phyloP scores from a whole-genome alignment of 2,113 vertebrate species.

The Gobio gobio region DNA sequence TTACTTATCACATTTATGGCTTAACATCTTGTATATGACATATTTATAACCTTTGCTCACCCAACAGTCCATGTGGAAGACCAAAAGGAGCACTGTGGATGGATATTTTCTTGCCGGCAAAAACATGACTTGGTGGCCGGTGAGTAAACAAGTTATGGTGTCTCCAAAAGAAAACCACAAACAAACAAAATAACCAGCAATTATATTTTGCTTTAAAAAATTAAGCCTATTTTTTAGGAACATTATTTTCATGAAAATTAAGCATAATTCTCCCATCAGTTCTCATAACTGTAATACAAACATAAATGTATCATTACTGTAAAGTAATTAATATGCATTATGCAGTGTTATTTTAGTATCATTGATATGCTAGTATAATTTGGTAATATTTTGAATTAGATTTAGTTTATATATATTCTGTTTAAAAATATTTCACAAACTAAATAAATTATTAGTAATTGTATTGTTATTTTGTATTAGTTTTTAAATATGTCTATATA shows the following conservation, averaged over 20 bases:
- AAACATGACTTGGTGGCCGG: constrained; percentile 96
- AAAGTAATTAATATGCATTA: too few species aligned
- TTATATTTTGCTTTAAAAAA: not conserved
- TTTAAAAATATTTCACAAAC: too few species aligned
- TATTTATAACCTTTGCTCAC: constrained; percentile 19
- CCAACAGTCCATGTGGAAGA: constrained; percentile 91
- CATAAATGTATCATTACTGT: not conserved
- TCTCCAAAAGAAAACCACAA: too few species aligned
- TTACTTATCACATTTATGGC: constrained; percentile 16
- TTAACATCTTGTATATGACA: constrained; percentile 2
- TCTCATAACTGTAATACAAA: not conserved
- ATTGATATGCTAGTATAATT: not conserved
- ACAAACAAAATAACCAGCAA: too few species aligned
- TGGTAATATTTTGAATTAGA: not conserved
- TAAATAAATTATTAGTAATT: too few species aligned
- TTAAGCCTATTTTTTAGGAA: not conserved
- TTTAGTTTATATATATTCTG: not conserved
- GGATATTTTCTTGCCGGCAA: constrained; percentile 97
- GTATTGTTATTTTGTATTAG: not conserved
- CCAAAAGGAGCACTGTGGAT: constrained; percentile 89
- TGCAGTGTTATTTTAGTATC: too few species aligned
- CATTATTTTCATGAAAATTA: not conserved
- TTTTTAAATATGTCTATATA: not conserved
- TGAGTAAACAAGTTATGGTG: constrained; percentile 52
- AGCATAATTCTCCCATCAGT: not conserved